Conservation (phyloP, 2,113 vertebrate species). For the Echinops telfairi region DNA sequence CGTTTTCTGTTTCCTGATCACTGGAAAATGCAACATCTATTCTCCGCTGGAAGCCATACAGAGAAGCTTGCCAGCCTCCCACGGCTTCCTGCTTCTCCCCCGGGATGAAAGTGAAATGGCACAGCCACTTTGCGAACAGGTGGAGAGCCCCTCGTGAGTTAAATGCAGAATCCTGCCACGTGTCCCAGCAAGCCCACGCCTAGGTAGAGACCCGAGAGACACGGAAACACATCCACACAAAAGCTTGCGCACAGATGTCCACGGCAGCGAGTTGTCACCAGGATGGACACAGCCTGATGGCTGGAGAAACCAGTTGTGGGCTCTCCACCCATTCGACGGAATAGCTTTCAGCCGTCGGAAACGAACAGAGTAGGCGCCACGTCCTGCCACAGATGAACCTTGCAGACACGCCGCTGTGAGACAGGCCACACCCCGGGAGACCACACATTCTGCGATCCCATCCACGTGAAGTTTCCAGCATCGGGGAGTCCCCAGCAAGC, state of each 20-base stretch:
- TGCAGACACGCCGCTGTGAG: neutral
- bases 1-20: neutral
- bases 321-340: neutral
- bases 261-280: neutral
- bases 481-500: neutral
- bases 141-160: conserved; percentile 26
- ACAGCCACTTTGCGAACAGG: neutral
- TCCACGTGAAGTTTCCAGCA: neutral
- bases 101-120: neutral
- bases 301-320: neutral
- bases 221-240: neutral
- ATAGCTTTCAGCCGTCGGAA: neutral
- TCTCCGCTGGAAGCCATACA: conserved; percentile 16
- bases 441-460: neutral
- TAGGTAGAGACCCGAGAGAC: neutral
- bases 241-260: neutral
- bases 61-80: neutral
- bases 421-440: neutral
- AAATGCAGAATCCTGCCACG: neutral
- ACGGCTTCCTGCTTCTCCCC: neutral
- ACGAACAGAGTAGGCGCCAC: neutral
- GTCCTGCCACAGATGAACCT: neutral
- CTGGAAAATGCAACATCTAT: conserved; percentile 51
- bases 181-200: neutral
- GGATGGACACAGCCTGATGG: neutral